Evolutionary conservation across 2,888 invertebrate genomes (phyloP).

Genomic region (Eilema caniola): DNA sequence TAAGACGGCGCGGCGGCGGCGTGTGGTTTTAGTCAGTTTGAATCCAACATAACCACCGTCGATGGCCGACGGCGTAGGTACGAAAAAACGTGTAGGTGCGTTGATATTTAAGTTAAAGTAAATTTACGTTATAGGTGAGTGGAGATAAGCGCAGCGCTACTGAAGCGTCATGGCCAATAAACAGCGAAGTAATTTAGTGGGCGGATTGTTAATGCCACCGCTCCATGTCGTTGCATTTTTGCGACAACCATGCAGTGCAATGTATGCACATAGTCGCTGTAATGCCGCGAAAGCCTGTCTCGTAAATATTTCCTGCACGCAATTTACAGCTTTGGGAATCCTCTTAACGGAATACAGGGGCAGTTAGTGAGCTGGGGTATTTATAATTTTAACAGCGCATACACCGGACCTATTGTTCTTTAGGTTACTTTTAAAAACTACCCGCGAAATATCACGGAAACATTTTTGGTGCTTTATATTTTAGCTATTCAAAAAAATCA

Average conservation of each 20-base stretch:
- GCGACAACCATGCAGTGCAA: constrained; percentile 70
- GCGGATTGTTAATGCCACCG: constrained; percentile 61
- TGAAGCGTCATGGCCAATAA: constrained; percentile 60
- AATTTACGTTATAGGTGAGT: constrained; percentile 45
- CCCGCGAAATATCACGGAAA: constrained; percentile 12
- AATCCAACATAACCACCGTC: no score
- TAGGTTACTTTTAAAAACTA: constrained; percentile 58
- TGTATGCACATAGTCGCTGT: constrained; percentile 79
- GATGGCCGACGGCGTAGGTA: no score
- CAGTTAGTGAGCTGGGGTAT: constrained; percentile 81
- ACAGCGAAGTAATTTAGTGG: constrained; percentile 64
- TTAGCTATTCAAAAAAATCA: background rate
- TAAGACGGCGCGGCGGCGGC: no score
- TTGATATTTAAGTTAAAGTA: background rate
- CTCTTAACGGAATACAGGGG: constrained; percentile 84
- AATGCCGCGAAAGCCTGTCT: constrained; percentile 82
- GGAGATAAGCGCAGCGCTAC: constrained; percentile 39
- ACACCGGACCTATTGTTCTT: constrained; percentile 65
- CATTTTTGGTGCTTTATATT: background rate
- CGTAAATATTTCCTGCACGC: constrained; percentile 84
- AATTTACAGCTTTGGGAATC: constrained; percentile 85
- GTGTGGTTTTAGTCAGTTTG: no score
- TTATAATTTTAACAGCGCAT: constrained; percentile 75
- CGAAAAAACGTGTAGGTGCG: no score
- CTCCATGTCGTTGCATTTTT: constrained; percentile 75